Percentiles rank a stretch among this genome's conserved stretches.
These are phyloP conservation scores for Laticauda laticaudata DNA, from an alignment of 2,113 vertebrate genomes.

Conservation along the genomic window DNA sequence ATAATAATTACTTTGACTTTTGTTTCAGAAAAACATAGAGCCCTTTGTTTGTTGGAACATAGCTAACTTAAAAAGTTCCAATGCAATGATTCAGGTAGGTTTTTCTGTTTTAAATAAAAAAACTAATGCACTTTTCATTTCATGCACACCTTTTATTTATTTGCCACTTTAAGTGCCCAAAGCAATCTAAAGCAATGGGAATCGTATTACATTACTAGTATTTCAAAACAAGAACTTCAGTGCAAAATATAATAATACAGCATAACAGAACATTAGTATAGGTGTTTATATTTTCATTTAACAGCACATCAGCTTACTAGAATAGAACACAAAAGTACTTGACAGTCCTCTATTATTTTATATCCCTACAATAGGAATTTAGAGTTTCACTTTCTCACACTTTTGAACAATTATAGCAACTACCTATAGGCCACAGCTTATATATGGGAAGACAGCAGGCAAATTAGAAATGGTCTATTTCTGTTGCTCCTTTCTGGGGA, in stretches of 20 bases:
- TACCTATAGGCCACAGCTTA: not conserved
- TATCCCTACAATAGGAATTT: not conserved
- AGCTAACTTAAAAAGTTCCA: not conserved
- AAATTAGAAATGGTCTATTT: not conserved
- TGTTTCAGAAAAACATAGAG: not conserved
- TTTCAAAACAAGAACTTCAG: not conserved
- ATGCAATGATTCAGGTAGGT: not conserved
- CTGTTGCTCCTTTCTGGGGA: no score
- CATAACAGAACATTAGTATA: not conserved
- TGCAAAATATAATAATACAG: not conserved
- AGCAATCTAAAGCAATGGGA: not conserved
- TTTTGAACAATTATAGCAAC: not conserved
- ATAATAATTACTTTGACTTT: not conserved
- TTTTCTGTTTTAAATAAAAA: not conserved
- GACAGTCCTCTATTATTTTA: not conserved
- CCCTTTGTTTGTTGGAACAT: not conserved
- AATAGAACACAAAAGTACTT: not conserved
- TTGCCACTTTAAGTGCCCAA: not conserved
- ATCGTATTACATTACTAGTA: not conserved
- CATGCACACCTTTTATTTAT: not conserved
- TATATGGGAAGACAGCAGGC: not conserved
- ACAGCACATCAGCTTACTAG: not conserved
- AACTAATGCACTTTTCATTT: not conserved
- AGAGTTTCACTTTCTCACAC: not conserved
- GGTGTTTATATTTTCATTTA: not conserved